A percentile compares a stretch with the other conserved stretches of the same genome.
These are phyloP conservation scores for Akabosia matsudoensis DNA, from an alignment of 1,140 invertebrate species.

Conservation along the genomic window DNA sequence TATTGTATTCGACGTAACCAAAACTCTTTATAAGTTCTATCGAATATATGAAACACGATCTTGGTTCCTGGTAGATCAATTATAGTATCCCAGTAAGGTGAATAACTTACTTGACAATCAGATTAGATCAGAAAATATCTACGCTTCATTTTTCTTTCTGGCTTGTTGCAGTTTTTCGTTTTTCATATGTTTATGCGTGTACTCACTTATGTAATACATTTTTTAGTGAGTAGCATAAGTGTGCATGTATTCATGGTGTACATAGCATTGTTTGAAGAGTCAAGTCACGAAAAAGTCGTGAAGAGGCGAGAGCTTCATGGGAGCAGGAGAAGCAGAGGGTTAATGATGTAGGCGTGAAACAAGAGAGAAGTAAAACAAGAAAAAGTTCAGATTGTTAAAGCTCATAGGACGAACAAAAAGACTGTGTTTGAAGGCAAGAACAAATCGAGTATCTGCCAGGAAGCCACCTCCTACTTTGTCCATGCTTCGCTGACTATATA, in stretches of 20 bases:
- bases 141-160: no score
- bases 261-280: background rate
- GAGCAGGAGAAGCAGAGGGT: slow-evolving; percentile 32
- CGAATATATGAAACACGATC: no score
- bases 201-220: no score
- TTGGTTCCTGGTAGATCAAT: no score
- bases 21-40: no score
- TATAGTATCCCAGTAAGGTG: no score
- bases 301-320: background rate
- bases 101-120: no score
- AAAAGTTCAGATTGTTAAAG: slow-evolving; percentile 23
- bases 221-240: no score
- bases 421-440: slow-evolving; percentile 9
- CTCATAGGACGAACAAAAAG: slow-evolving; percentile 20
- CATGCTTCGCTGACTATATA: background rate
- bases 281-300: background rate
- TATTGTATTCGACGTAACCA: no score
- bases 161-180: no score
- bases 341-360: slow-evolving; percentile 44
- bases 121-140: no score
- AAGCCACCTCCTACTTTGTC: slow-evolving; percentile 17
- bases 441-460: slow-evolving; percentile 19
- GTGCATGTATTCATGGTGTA: background rate
- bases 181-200: no score
- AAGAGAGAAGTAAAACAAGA: slow-evolving; percentile 21